Percentiles rank a stretch among this genome's conserved stretches.
phyloP scores from a whole-genome alignment of 2,113 vertebrate genomes.

The Scophthalmus maximus region DNA sequence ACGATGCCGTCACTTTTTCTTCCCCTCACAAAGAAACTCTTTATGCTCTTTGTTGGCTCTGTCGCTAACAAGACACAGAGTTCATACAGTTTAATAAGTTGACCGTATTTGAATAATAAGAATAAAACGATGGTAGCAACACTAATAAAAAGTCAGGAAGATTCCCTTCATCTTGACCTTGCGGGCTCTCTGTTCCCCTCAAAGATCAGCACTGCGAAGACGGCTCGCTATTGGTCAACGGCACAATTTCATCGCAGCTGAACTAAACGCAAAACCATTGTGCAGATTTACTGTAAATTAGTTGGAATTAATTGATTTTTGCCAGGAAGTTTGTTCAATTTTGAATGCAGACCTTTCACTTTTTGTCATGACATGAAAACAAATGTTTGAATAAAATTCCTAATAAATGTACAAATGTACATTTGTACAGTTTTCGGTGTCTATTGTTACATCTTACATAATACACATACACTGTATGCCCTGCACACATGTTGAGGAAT shows the following conservation, averaged over 20 bases:
- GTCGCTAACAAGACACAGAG: too few relatives aligned
- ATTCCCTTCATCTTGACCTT: neutral
- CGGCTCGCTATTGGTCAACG: neutral
- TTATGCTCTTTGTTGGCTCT: too few relatives aligned
- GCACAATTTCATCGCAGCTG: neutral
- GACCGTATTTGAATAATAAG: too few relatives aligned
- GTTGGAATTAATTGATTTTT: too few relatives aligned
- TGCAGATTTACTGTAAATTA: neutral
- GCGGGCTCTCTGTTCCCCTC: neutral
- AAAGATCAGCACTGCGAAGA: neutral
- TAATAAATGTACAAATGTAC: neutral
- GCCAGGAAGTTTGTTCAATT: too few relatives aligned
- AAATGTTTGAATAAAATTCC: neutral
- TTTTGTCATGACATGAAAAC: neutral
- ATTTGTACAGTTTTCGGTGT: neutral
- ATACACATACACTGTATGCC: slow-evolving; percentile 15
- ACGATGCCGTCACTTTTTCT: too few relatives aligned
- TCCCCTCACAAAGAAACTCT: too few relatives aligned
- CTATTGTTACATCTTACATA: slow-evolving; percentile 18
- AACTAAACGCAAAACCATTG: neutral
- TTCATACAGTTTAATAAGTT: too few relatives aligned
- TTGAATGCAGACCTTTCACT: too few relatives aligned
- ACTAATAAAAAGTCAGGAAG: neutral
- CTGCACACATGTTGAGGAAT: slow-evolving; percentile 48
- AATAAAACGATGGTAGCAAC: too few relatives aligned